phyloP scores from a whole-genome alignment of 1,140 invertebrate genomes.

The Drosophila sulfurigaster region DNA sequence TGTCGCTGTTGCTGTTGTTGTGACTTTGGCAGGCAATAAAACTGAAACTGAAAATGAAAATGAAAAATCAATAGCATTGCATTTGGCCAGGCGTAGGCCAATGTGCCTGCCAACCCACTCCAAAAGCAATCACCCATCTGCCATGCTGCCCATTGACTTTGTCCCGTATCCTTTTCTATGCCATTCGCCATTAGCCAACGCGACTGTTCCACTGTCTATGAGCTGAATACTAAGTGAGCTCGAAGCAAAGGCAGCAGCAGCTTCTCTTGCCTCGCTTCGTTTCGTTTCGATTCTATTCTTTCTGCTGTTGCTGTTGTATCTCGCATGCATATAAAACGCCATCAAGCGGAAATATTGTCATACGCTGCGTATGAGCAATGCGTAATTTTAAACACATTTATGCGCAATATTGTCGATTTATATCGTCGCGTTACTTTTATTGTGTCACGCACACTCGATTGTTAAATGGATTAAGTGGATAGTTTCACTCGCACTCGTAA shows the following conservation, averaged over 20 bases:
- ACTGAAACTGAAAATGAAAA: constrained; percentile 54
- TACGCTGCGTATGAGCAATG: constrained; percentile 81
- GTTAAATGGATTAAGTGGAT: constrained; percentile 12
- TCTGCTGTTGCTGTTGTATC: not conserved
- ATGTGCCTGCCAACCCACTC: not conserved
- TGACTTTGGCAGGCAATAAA: constrained; percentile 71
- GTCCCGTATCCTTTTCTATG: constrained; percentile 15
- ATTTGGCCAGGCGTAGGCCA: constrained; percentile 69
- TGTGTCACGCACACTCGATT: constrained; percentile 41
- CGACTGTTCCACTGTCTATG: constrained; percentile 49
- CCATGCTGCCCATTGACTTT: constrained; percentile 5
- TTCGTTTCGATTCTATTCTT: constrained; percentile 14
- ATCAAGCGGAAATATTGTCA: constrained; percentile 76
- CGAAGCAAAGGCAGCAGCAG: not conserved
- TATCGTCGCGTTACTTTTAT: constrained; percentile 47
- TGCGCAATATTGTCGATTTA: constrained; percentile 78
- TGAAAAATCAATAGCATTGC: constrained; percentile 81
- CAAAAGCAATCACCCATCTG: not conserved
- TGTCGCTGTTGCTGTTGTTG: constrained; percentile 34
- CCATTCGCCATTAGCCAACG: constrained; percentile 49
- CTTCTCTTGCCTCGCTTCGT: constrained; percentile 2
- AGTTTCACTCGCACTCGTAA: not conserved
- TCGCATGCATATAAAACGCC: constrained; percentile 56
- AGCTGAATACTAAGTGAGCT: constrained; percentile 68
- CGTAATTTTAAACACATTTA: constrained; percentile 82